Conservation (phyloP, 92 coral and sea anemone species). For the Montipora capitata region DNA sequence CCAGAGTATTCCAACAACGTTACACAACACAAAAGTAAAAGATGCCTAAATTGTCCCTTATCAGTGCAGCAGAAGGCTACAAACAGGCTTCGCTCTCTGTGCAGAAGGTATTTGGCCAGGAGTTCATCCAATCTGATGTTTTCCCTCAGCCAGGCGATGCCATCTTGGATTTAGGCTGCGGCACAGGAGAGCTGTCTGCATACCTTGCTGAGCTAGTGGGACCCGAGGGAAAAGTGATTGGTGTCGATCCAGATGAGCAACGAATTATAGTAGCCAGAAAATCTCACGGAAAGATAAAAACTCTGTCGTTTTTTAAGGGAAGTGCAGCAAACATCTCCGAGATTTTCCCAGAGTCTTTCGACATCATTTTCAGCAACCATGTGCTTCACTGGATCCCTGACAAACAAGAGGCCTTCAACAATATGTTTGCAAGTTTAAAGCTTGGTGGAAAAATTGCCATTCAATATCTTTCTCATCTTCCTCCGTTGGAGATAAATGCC, state of each 20-base stretch:
- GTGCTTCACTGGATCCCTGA: slow-evolving; percentile 16
- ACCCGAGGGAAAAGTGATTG: slow-evolving; percentile 37
- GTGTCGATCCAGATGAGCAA: background rate
- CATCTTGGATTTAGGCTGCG: slow-evolving; percentile 69
- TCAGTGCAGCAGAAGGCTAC: background rate
- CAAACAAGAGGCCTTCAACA: background rate
- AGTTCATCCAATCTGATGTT: slow-evolving; percentile 10
- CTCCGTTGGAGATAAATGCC: background rate
- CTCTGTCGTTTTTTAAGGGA: slow-evolving; percentile 10
- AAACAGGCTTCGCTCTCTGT: background rate
- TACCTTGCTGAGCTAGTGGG: slow-evolving; percentile 47
- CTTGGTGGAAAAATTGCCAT: slow-evolving; percentile 5
- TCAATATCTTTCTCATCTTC: background rate
- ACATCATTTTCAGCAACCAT: background rate
- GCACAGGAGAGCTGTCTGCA: slow-evolving; percentile 67
- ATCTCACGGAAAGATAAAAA: background rate
- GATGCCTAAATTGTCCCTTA: no score
- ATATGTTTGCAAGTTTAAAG: slow-evolving; percentile 8
- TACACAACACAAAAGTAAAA: no score
- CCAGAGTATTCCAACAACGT: no score
- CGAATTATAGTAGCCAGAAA: background rate
- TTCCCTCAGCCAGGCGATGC: slow-evolving; percentile 17
- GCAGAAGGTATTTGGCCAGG: background rate
- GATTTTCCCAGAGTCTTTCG: background rate
- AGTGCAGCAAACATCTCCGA: background rate